Percentiles rank a stretch among this genome's conserved stretches.
phyloP scores from a whole-genome alignment of 2,888 invertebrate species.

The Taphrorychus bicolor region DNA sequence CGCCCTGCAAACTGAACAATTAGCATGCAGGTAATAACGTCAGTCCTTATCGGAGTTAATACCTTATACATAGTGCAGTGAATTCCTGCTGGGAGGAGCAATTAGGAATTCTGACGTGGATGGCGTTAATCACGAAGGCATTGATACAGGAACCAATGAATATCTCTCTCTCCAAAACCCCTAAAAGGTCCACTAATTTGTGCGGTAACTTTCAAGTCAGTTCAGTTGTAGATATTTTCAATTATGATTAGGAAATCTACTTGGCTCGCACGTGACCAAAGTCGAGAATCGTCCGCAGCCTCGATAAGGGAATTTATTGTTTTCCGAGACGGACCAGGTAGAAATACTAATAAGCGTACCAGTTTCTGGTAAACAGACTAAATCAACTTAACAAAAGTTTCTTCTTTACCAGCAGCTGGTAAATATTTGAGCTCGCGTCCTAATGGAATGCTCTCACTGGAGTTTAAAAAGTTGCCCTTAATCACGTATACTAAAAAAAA shows the following conservation, averaged over 20 bases:
- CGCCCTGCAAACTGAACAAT: neutral
- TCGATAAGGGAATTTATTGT: slow-evolving; percentile 27
- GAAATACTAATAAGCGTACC: slow-evolving; percentile 29
- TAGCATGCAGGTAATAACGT: neutral
- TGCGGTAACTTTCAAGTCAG: neutral
- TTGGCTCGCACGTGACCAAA: slow-evolving; percentile 29
- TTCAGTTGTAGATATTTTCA: slow-evolving; percentile 28
- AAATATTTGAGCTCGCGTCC: slow-evolving; percentile 13
- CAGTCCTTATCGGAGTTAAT: too few relatives aligned
- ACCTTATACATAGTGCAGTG: too few relatives aligned
- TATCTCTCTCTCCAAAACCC: neutral
- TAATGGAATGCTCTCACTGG: slow-evolving; percentile 9
- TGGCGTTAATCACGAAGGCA: too few relatives aligned
- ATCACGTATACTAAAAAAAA: neutral
- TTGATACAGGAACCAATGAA: neutral
- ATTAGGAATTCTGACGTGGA: too few relatives aligned
- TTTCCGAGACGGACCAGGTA: slow-evolving; percentile 25
- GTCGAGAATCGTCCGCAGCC: slow-evolving; percentile 19
- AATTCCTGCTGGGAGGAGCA: too few relatives aligned
- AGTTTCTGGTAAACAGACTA: slow-evolving; percentile 8
- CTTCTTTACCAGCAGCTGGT: slow-evolving; percentile 2
- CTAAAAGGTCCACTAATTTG: neutral
- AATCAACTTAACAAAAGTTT: slow-evolving; percentile 20
- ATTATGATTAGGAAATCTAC: slow-evolving; percentile 32
- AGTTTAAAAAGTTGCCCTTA: neutral